Base-by-base conservation (phyloP, 2,888 invertebrate genomes). In the Tupiocoris notatus region DNA sequence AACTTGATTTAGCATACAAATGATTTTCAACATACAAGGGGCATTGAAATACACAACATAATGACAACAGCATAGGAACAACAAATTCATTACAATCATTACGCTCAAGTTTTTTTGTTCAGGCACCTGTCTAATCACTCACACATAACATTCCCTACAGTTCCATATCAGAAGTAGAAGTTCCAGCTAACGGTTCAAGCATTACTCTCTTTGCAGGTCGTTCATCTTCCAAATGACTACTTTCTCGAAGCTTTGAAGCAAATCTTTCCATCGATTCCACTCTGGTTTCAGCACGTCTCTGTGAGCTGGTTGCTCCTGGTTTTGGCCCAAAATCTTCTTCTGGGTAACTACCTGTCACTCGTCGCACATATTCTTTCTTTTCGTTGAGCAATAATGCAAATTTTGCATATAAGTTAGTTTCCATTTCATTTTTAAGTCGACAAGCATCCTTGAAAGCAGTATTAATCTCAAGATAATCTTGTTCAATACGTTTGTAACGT, bases 361-460 rank as follows among this genome's bases (percentile, higher is more conserved):
- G 62, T 1, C 63, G 20, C 1, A 75, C 65, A 65, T 75, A 75
- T 17, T 75, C 65, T 39, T 75, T 75, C 65, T 75, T 75, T 17
- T 75, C 75, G 75, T 75, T 75, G 9, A 75, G 54, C 1, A 75
- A 12, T 18, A 66, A 9, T n/a, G 75, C 75, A 18, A 75, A 75
- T 21, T 75, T 75, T 57, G 75, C 16, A 24, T 75, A 75, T 16
- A 75, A 58, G 1, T 64, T 25, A 23, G 21, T 23, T 65, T 75
- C 75, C 64, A 75, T 64, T 75, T 75, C 75, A 2, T 17, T 65
- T 22, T 75, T 75, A 0, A 57, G 56, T 56, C 65, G 18, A 20
- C 22, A 21, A 57, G 64, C 57, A 7, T 75, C 58, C 17, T 75
- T 58, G 23, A 75, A 24, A 9, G 75, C 65, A n/a, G 54, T 12